Evolutionary conservation across 2,113 vertebrate genomes (phyloP).

Genomic region (Prunella himalayana): DNA sequence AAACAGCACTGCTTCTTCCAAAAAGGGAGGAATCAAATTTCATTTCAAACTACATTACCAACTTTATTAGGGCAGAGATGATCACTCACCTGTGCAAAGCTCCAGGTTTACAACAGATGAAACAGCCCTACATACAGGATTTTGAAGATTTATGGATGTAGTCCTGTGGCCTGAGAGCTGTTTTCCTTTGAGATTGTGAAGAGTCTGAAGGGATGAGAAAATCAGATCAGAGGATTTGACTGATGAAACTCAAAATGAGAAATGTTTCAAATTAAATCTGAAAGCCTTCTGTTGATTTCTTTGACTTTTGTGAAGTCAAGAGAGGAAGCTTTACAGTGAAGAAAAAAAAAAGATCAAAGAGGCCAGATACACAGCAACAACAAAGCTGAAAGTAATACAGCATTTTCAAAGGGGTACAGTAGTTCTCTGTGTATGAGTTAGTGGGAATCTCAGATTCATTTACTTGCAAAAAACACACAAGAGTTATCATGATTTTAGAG

Average conservation of each 20-base stretch:
- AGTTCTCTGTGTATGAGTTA: neutral
- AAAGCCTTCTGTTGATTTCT: conserved; percentile 11
- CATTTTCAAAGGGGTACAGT: neutral
- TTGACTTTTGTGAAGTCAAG: conserved; percentile 15
- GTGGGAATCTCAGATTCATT: neutral
- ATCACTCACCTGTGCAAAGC: conserved; percentile 51
- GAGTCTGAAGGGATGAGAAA: conserved; percentile 41
- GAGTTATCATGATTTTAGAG: neutral
- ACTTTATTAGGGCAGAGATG: conserved; percentile 45
- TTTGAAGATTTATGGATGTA: conserved; percentile 56
- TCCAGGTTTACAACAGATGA: conserved; percentile 42
- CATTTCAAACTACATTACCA: conserved; percentile 55
- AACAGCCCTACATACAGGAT: conserved; percentile 12
- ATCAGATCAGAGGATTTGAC: conserved; percentile 51
- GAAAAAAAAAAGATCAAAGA: neutral
- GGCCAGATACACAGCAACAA: neutral
- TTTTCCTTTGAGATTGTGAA: conserved; percentile 54
- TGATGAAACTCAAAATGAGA: conserved; percentile 36
- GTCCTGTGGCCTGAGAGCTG: neutral
- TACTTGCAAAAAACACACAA: neutral
- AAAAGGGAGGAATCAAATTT: conserved; percentile 52
- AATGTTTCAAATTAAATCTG: conserved; percentile 48
- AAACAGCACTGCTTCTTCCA: conserved; percentile 27
- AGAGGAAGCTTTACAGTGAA: neutral
- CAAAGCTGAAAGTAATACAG: neutral